phyloP scores from a whole-genome alignment of 2,113 vertebrate species.

The Engraulis encrasicolus region DNA sequence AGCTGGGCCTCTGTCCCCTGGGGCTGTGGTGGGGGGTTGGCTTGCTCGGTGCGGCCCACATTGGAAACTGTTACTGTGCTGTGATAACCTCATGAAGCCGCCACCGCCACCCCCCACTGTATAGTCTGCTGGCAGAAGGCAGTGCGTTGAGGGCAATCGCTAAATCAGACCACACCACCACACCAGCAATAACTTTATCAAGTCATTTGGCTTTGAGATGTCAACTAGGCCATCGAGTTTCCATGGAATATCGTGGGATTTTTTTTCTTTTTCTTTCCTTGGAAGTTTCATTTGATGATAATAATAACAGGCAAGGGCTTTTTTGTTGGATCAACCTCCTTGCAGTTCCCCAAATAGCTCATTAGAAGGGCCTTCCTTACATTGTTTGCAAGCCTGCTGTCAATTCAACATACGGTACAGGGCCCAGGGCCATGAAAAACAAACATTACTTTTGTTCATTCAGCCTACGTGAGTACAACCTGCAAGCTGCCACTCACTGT shows the following conservation, averaged over 20 bases:
- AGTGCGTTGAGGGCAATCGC: neutral
- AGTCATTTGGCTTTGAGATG: neutral
- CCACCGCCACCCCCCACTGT: too few species aligned
- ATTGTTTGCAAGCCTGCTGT: neutral
- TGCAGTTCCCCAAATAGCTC: neutral
- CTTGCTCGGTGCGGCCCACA: neutral
- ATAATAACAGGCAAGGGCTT: neutral
- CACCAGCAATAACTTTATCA: neutral
- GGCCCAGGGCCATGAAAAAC: neutral
- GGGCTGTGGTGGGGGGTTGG: neutral
- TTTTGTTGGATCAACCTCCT: neutral
- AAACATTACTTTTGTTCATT: conserved; percentile 10
- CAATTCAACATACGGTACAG: neutral
- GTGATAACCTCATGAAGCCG: neutral
- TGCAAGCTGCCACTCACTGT: neutral
- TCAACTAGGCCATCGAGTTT: conserved; percentile 1
- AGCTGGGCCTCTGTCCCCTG: conserved; percentile 2
- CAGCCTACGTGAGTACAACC: neutral
- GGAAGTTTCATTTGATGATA: neutral
- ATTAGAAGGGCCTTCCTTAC: neutral
- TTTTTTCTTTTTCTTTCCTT: neutral
- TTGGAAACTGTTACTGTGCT: neutral
- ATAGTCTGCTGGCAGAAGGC: too few species aligned
- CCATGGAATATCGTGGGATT: neutral
- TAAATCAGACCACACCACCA: too few species aligned